A percentile compares a stretch with the other conserved stretches of the same genome.
Conservation (phyloP, 2,888 invertebrate genomes). For the Calameuta idolon region DNA sequence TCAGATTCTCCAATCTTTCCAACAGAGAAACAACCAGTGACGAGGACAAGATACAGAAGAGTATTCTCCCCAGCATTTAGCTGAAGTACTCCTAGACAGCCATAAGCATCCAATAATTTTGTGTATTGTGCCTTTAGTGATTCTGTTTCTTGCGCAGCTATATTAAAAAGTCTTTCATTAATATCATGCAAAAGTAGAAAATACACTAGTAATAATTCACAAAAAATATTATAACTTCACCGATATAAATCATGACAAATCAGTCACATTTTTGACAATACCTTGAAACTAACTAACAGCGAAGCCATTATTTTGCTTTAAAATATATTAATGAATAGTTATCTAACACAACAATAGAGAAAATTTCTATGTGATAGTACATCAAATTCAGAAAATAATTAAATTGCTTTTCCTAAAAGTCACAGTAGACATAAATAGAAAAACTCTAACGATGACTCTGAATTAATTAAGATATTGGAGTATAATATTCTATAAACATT, state of each 20-base stretch:
- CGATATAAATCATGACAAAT: not conserved
- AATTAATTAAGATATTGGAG: not conserved
- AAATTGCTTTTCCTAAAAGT: not conserved
- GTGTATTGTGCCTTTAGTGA: slow-evolving; percentile 89
- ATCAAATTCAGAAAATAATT: not conserved
- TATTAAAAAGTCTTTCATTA: not conserved
- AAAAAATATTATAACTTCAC: not conserved
- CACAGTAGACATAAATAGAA: not conserved
- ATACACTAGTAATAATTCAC: slow-evolving; percentile 9
- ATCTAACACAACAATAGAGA: not conserved
- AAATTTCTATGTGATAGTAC: not conserved
- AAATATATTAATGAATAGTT: not conserved
- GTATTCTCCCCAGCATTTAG: slow-evolving; percentile 87
- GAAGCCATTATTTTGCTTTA: not conserved
- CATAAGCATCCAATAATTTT: slow-evolving; percentile 94
- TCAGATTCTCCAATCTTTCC: slow-evolving; percentile 96
- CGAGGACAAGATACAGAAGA: slow-evolving; percentile 89
- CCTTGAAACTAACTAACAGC: not conserved
- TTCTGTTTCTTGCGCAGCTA: slow-evolving; percentile 88
- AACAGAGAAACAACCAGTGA: slow-evolving; percentile 96
- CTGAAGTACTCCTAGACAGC: slow-evolving; percentile 94
- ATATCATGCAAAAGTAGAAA: not conserved
- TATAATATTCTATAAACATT: not conserved
- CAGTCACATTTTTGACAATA: not conserved
- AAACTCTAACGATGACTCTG: not conserved